A percentile compares a stretch with the other conserved stretches of the same genome.
Evolutionary conservation across 2,113 vertebrate genomes (phyloP).

Genomic region (Columba livia): DNA sequence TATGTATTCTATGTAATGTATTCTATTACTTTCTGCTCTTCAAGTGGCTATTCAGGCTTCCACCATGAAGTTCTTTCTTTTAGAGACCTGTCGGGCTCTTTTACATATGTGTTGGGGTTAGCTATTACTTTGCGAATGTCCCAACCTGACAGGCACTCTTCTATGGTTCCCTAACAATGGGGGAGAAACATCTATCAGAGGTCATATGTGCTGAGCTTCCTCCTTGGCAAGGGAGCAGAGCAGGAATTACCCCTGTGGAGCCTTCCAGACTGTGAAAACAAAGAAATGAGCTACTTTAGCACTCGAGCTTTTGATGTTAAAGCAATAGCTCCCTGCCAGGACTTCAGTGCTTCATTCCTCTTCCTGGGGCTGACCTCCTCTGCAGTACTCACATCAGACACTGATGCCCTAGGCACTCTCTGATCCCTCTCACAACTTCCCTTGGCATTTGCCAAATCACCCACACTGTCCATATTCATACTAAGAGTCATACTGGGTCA

Average conservation of each 20-base stretch:
- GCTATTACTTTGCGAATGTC: background rate
- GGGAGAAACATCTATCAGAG: background rate
- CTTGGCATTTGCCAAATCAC: background rate
- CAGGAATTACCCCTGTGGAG: background rate
- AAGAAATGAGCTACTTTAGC: background rate
- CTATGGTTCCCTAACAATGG: background rate
- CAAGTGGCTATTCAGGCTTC: background rate
- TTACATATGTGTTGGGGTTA: background rate
- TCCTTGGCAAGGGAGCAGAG: background rate
- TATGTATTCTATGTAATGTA: background rate
- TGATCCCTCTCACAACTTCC: background rate
- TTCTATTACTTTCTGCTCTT: background rate
- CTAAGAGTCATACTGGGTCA: background rate
- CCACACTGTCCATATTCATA: background rate
- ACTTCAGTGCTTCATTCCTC: background rate
- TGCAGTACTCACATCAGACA: background rate
- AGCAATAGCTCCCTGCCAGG: background rate
- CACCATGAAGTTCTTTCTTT: background rate
- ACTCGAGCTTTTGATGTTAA: background rate
- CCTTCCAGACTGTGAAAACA: background rate
- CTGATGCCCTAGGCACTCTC: background rate
- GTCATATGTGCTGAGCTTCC: background rate
- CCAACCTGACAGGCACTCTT: background rate
- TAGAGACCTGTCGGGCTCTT: background rate
- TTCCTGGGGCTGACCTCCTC: background rate